Base-by-base conservation (phyloP, 2,797 vertebrate species). In the Microtus californicus region DNA sequence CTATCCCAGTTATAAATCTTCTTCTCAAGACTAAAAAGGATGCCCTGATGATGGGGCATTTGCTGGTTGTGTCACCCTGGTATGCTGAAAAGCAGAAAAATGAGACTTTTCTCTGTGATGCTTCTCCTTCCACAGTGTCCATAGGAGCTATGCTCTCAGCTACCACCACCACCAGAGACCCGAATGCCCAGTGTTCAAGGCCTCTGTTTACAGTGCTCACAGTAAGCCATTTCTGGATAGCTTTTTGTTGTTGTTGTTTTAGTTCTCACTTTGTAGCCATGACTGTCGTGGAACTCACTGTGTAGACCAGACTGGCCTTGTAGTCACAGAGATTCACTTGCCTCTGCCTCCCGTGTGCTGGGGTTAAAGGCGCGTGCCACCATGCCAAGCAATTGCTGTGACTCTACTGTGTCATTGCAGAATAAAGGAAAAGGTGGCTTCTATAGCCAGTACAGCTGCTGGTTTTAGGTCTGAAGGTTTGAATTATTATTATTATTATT, bases 1-100 rank as follows among this genome's bases (percentile, higher is more conserved):
- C 54, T 21, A 40, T 88, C 69, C 54, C 27, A 59, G 54, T 43
- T 37, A 31, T 40, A 97, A 97, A 97, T 96, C 89, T 97, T 96
- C 97, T 92, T 97, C 97, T 97, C 96, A 95, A 98, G 96, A 92
- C 96, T 90, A 79, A 95, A 98, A 98, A 94, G 96, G 96, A 95
- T 93, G 96, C 97, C 94, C 91, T 8, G 96, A 97, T 82, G 96
- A 95, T 96, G 90, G 95, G 96, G 96, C 67, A 65, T 48, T 95
- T 45, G 1, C 94, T 94, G 88, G 74, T 74, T 83, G 43, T 0
- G 48, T 87, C 85, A 59, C 51, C 37, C 59, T 27, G 85, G 88
- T 94, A 96, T 93, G 85, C 7, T 89, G 96, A 90, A 82, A 95
- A 94, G 91, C 63, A 69, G 48, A 61, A 61, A 73, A 23, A 37